These are phyloP conservation scores for Bubo blakistoni DNA, from an alignment of 2,113 vertebrate genomes.

Conservation along the genomic window DNA sequence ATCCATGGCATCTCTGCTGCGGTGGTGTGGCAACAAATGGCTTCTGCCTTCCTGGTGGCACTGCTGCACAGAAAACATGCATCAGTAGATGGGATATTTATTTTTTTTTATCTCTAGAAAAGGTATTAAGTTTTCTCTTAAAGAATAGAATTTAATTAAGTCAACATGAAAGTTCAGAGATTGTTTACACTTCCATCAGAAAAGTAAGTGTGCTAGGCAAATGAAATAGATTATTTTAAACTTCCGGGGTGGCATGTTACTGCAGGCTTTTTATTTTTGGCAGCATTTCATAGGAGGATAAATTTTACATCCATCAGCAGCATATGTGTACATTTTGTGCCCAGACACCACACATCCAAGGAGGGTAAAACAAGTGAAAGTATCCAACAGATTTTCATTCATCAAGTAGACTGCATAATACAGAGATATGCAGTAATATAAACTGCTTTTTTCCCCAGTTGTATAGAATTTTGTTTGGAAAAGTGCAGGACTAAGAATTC, in stretches of 20 bases:
- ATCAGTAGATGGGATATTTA: background rate
- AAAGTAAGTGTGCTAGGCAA: background rate
- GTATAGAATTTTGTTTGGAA: background rate
- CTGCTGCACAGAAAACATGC: background rate
- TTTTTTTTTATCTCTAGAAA: background rate
- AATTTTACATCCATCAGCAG: background rate
- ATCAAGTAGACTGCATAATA: background rate
- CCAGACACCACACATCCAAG: background rate
- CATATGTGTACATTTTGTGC: background rate
- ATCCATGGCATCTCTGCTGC: background rate
- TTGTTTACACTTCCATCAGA: background rate
- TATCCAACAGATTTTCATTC: background rate
- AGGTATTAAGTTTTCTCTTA: background rate
- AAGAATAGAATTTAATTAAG: background rate
- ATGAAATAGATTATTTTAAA: background rate
- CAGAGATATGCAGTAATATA: background rate
- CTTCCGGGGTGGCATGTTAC: background rate
- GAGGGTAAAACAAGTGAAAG: background rate
- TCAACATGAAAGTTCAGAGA: background rate
- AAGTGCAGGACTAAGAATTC: background rate
- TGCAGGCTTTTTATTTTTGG: slow-evolving; percentile 1
- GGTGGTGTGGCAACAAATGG: background rate
- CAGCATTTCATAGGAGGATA: background rate
- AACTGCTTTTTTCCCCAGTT: background rate
- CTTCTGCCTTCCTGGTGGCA: background rate